Percentiles rank a stretch among this genome's conserved stretches.
phyloP scores from a whole-genome alignment of 1,140 invertebrate genomes.

The Trichoplusia ni region DNA sequence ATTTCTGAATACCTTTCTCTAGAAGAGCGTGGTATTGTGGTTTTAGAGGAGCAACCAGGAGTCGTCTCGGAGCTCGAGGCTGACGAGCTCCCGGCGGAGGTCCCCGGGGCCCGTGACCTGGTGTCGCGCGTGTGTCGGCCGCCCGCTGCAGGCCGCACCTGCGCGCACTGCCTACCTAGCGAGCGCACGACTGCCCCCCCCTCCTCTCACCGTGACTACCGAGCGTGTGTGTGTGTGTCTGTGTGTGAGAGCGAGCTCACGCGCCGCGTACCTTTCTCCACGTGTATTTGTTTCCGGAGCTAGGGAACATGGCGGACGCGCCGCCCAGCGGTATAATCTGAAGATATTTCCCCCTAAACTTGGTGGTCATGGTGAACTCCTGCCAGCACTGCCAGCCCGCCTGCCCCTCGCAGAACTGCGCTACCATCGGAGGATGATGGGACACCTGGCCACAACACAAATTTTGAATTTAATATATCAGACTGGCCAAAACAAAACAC shows the following conservation, averaged over 20 bases:
- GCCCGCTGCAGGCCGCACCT: no score
- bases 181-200: no score
- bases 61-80: slow-evolving; percentile 35
- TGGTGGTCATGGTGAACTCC: slow-evolving; percentile 95
- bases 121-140: no score
- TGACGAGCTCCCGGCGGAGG: no score
- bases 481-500: background rate
- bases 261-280: slow-evolving; percentile 91
- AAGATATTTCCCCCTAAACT: slow-evolving; percentile 98
- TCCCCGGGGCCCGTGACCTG: no score
- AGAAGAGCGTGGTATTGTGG: slow-evolving; percentile 88
- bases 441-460: slow-evolving; percentile 85
- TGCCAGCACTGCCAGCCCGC: slow-evolving; percentile 94
- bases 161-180: no score
- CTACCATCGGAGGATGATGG: slow-evolving; percentile 97
- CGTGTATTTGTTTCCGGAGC: slow-evolving; percentile 92
- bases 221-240: no score
- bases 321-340: background rate
- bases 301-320: background rate
- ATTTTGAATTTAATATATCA: slow-evolving; percentile 29
- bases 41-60: slow-evolving; percentile 87
- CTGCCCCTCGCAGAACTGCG: slow-evolving; percentile 92
- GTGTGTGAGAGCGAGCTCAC: no score
- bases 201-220: no score
- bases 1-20: slow-evolving; percentile 91